Evolutionary conservation across 2,888 invertebrate genomes (phyloP).

Genomic region (Zele albiditarsus): DNA sequence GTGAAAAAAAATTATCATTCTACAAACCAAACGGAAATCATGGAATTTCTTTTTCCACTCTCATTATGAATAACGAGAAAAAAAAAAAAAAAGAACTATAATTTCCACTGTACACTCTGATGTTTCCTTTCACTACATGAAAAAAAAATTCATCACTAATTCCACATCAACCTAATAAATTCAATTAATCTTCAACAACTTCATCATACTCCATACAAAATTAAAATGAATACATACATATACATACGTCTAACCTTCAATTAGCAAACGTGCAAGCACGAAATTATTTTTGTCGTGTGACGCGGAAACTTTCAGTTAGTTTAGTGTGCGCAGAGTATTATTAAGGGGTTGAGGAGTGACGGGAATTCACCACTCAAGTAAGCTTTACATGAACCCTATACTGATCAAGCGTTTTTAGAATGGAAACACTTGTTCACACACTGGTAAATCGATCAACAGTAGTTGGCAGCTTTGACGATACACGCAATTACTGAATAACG

Average conservation of each 20-base stretch:
- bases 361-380: slow-evolving; percentile 34
- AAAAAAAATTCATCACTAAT: too few relatives aligned
- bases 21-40: too few relatives aligned
- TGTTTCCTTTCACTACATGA: too few relatives aligned
- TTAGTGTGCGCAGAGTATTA: background rate
- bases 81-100: too few relatives aligned
- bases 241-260: background rate
- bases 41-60: too few relatives aligned
- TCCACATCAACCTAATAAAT: too few relatives aligned
- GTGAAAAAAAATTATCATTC: too few relatives aligned
- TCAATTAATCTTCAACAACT: background rate
- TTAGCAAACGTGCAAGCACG: background rate
- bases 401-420: slow-evolving; percentile 7
- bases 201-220: background rate
- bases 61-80: too few relatives aligned
- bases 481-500: background rate
- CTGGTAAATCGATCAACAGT: background rate
- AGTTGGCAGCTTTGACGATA: background rate
- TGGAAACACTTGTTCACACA: slow-evolving; percentile 35
- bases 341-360: background rate
- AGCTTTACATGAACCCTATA: background rate
- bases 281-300: slow-evolving; percentile 37
- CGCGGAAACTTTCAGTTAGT: background rate
- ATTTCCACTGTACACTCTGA: too few relatives aligned
- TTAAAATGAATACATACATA: background rate